These are phyloP conservation scores for Acanthochromis polyacanthus DNA, from an alignment of 2,113 vertebrate species.

Conservation along the genomic window DNA sequence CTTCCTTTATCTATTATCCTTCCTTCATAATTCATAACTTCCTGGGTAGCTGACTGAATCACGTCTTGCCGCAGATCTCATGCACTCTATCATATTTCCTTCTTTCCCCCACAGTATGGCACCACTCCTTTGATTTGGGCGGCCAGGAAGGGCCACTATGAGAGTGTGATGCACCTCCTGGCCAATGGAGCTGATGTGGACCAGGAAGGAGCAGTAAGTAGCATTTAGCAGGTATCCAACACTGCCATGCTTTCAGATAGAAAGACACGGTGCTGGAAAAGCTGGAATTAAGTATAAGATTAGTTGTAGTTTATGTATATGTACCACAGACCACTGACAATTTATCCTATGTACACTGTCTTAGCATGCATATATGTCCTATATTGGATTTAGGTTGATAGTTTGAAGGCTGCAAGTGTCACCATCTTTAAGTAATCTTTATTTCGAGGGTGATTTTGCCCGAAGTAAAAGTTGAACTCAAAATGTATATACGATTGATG, in stretches of 20 bases:
- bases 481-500: too few species aligned
- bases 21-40: neutral
- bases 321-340: too few species aligned
- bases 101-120: slow-evolving; percentile 88
- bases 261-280: neutral
- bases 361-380: too few species aligned
- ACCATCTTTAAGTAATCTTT: too few species aligned
- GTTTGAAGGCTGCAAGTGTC: too few species aligned
- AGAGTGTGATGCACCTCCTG: slow-evolving; percentile 93
- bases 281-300: neutral
- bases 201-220: slow-evolving; percentile 95
- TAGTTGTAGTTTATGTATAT: neutral
- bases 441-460: too few species aligned
- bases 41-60: neutral
- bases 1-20: slow-evolving; percentile 2
- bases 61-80: neutral
- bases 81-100: neutral
- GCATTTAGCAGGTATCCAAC: neutral
- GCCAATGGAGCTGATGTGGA: slow-evolving; percentile 97
- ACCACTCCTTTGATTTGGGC: slow-evolving; percentile 98
- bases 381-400: too few species aligned
- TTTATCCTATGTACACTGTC: too few species aligned
- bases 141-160: slow-evolving; percentile 93
- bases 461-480: too few species aligned
- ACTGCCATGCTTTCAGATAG: neutral